phyloP scores from a whole-genome alignment of 2,113 vertebrate species.

The Otis tarda region DNA sequence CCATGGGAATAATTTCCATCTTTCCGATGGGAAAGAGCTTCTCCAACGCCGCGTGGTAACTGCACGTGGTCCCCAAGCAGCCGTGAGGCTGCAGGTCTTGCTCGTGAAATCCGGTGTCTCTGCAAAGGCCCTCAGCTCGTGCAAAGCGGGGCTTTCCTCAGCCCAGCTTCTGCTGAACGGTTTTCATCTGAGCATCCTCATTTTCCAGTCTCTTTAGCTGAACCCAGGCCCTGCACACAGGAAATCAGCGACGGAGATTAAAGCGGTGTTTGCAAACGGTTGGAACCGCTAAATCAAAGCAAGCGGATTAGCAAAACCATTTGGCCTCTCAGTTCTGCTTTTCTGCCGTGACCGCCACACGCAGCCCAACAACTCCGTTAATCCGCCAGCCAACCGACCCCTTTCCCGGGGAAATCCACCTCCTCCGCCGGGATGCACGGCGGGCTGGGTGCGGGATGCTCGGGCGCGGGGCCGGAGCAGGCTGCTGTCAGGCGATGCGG shows the following conservation, averaged over 20 bases:
- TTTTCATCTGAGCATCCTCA: neutral
- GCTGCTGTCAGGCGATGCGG: accelerated
- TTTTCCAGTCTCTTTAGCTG: neutral
- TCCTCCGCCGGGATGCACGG: accelerated
- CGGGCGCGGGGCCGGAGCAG: accelerated
- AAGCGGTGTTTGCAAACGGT: neutral
- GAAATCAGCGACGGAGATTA: neutral
- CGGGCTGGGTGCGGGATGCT: neutral
- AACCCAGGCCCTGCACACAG: neutral
- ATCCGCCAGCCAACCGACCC: neutral
- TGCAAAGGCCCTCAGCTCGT: neutral
- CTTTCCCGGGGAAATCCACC: neutral
- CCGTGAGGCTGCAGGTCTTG: neutral
- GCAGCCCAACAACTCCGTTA: neutral
- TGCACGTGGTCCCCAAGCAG: neutral
- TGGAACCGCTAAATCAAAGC: neutral
- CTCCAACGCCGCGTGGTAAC: neutral
- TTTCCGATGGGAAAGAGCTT: neutral
- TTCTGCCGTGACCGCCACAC: neutral
- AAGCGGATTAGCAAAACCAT: conserved; percentile 2
- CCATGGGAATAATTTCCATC: too few relatives aligned
- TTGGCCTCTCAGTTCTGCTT: conserved; percentile 15
- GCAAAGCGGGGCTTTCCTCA: neutral
- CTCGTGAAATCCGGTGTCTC: neutral
- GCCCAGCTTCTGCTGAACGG: accelerated